Evolutionary conservation across 1,140 invertebrate genomes (phyloP).

Genomic region (Drosophila ogumai): DNA sequence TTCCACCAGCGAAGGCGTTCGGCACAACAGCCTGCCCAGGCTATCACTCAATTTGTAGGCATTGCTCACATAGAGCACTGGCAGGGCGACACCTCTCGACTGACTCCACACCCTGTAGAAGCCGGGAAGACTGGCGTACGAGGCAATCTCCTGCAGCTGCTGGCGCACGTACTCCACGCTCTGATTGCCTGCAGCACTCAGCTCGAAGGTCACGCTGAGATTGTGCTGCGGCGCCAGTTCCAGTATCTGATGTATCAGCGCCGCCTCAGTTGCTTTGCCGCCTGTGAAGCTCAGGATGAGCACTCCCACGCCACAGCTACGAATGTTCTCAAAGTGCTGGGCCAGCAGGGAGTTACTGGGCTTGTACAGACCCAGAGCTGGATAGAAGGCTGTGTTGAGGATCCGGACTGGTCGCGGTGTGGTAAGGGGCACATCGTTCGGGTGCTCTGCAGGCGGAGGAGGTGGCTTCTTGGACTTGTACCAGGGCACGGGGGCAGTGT

Average conservation of each 20-base stretch:
- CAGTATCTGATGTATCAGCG: conserved; percentile 66
- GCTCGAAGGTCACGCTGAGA: conserved; percentile 77
- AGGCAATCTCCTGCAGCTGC: conserved; percentile 66
- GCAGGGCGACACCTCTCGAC: conserved; percentile 76
- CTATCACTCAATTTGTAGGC: conserved; percentile 86
- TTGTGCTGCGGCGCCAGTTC: conserved; percentile 77
- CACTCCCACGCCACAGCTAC: conserved; percentile 78
- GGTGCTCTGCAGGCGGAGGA: conserved; percentile 54
- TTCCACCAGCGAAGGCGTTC: conserved; percentile 70
- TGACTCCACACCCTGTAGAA: conserved; percentile 86
- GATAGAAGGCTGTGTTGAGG: conserved; percentile 82
- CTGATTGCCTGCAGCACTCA: conserved; percentile 76
- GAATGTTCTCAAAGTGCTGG: conserved; percentile 80
- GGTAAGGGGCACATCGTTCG: conserved; percentile 65
- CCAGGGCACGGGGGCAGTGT: conserved; percentile 78
- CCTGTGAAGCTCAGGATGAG: conserved; percentile 66
- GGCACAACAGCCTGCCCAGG: conserved; percentile 86
- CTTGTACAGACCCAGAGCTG: conserved; percentile 76
- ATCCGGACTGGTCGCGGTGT: conserved; percentile 62
- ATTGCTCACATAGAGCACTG: conserved; percentile 87
- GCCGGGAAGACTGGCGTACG: conserved; percentile 83
- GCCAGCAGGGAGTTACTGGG: conserved; percentile 68
- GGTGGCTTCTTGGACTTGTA: conserved; percentile 76
- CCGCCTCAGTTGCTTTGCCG: conserved; percentile 48
- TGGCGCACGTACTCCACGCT: conserved; percentile 72